Conservation (phyloP, 2,888 invertebrate species). For the Taphrorychus bicolor region DNA sequence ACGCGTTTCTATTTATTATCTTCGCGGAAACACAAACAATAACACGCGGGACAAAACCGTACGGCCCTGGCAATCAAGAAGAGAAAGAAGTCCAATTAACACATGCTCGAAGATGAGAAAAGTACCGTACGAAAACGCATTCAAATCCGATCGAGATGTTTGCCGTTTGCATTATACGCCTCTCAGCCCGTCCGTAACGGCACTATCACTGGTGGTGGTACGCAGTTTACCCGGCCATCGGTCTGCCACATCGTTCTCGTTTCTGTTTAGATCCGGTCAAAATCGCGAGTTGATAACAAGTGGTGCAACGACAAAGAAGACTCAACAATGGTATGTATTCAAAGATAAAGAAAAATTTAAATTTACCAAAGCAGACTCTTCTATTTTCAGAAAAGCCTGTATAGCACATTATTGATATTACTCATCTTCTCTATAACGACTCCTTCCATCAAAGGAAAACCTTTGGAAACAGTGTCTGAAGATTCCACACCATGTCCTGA, state of each 20-base stretch:
- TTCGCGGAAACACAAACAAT: conserved; percentile 1
- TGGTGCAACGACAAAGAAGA: not conserved
- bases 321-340: not conserved
- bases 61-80: not conserved
- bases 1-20: not conserved
- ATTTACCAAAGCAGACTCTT: not conserved
- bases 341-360: not conserved
- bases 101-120: conserved; percentile 3
- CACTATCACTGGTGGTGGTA: conserved; percentile 6
- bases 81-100: conserved; percentile 19
- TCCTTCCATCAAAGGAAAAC: not conserved
- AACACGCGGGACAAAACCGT: too few species aligned
- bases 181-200: conserved; percentile 19
- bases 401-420: too few species aligned
- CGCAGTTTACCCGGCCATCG: not conserved
- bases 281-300: not conserved
- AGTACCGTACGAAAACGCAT: conserved; percentile 27
- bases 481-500: conserved; percentile 10
- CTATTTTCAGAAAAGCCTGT: too few species aligned
- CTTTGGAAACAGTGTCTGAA: not conserved
- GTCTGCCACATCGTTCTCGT: not conserved
- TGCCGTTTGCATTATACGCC: conserved; percentile 27
- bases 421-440: not conserved
- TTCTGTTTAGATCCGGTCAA: not conserved
- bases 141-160: conserved; percentile 21